Evolutionary conservation across 2,113 vertebrate species (phyloP).

Genomic region (Tylochromis polylepis): DNA sequence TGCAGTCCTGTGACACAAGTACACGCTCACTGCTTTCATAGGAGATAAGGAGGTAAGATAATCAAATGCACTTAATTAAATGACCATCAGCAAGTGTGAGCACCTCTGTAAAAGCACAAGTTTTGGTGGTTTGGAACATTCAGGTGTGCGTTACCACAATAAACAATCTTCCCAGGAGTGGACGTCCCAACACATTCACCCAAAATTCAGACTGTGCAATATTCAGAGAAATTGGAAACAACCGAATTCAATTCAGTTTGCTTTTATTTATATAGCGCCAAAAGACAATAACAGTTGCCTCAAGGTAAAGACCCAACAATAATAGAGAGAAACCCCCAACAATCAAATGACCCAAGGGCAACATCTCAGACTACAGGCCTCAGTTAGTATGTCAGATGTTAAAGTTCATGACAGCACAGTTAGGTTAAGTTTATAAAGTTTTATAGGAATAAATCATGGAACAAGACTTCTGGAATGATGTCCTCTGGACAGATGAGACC

Average conservation of each 20-base stretch:
- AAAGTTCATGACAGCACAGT: no score
- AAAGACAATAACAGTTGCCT: neutral
- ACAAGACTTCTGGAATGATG: no score
- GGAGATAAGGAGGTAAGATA: neutral
- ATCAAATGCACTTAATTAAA: neutral
- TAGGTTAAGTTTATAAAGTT: no score
- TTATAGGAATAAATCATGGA: no score
- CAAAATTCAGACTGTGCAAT: neutral
- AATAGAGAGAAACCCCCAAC: neutral
- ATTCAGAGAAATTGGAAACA: neutral
- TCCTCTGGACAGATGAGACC: no score
- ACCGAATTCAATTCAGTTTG: neutral
- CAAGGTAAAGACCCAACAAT: neutral
- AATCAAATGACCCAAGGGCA: neutral
- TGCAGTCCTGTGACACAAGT: neutral
- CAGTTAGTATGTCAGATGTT: no score
- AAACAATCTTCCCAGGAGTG: neutral
- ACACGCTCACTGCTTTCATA: neutral
- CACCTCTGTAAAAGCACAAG: neutral
- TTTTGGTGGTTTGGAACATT: neutral
- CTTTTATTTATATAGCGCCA: neutral
- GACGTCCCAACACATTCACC: neutral
- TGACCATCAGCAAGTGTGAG: neutral
- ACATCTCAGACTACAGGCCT: neutral
- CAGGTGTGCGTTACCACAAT: neutral